Evolutionary conservation across 1,140 invertebrate species (phyloP).

Genomic region (Leptinotarsa lineolata): DNA sequence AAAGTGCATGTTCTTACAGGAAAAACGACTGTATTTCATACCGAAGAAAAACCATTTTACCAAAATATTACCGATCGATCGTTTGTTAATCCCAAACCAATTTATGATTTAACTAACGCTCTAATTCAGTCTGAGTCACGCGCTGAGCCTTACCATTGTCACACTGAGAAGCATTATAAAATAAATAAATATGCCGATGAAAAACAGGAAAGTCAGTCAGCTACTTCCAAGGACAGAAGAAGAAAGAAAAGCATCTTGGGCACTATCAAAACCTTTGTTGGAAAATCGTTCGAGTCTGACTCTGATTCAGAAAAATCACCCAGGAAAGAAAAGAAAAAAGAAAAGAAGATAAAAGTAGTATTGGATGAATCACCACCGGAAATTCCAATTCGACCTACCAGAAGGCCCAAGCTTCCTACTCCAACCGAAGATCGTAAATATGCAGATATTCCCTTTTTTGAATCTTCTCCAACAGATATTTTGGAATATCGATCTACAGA

Average conservation of each 20-base stretch:
- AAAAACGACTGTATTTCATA: conserved; percentile 45
- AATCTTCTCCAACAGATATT: conserved; percentile 36
- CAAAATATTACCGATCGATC: conserved; percentile 19
- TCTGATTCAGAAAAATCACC: conserved; percentile 53
- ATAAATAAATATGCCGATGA: conserved; percentile 28
- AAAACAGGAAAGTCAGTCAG: conserved; percentile 16
- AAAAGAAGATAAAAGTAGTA: conserved; percentile 44
- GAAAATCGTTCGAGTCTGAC: conserved; percentile 52
- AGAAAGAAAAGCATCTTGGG: conserved; percentile 52
- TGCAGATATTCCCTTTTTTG: conserved; percentile 49
- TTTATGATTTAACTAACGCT: conserved; percentile 49
- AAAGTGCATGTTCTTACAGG: conserved; percentile 57
- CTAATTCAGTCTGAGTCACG: conserved; percentile 52
- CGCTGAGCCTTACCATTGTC: conserved; percentile 46
- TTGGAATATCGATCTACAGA: background rate
- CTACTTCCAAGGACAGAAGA: conserved; percentile 46
- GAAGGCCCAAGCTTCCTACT: conserved; percentile 48
- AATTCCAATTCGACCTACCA: conserved; percentile 36
- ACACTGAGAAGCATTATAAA: conserved; percentile 41
- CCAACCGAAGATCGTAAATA: conserved; percentile 40
- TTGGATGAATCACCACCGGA: conserved; percentile 32
- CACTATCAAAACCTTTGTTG: conserved; percentile 52
- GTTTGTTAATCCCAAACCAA: conserved; percentile 37
- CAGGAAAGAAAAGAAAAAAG: conserved; percentile 49
- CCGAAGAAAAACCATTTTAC: conserved; percentile 41